A percentile compares a stretch with the other conserved stretches of the same genome.
Conservation (phyloP, 2,113 vertebrate species). For the Hippolais icterina region DNA sequence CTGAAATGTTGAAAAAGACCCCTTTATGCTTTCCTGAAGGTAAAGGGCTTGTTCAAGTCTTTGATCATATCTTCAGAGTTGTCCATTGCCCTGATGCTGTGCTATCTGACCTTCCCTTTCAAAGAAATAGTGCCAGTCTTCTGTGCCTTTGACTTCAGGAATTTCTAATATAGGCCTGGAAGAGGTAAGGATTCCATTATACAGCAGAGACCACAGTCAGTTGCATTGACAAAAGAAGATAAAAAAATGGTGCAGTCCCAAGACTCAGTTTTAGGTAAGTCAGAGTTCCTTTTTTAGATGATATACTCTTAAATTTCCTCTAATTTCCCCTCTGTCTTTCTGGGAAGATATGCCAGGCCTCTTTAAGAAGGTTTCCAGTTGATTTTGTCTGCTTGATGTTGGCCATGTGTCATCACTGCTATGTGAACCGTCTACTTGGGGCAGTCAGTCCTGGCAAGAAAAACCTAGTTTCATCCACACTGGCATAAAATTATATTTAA, state of each 20-base stretch:
- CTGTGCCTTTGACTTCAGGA: background rate
- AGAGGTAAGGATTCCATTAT: background rate
- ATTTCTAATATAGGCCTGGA: background rate
- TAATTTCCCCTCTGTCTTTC: background rate
- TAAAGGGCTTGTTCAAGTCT: background rate
- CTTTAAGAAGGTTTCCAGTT: background rate
- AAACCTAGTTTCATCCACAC: background rate
- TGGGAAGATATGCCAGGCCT: background rate
- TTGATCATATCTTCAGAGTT: background rate
- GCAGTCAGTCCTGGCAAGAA: background rate
- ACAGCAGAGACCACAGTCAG: background rate
- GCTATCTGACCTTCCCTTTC: background rate
- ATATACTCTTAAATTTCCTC: background rate
- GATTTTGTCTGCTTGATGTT: background rate
- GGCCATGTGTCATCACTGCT: background rate
- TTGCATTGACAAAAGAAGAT: background rate
- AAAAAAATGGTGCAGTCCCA: background rate
- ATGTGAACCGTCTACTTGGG: background rate
- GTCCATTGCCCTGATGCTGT: background rate
- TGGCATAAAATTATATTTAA: background rate
- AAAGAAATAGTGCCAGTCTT: background rate
- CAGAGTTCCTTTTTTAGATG: background rate
- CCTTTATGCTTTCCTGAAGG: background rate
- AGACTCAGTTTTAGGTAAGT: background rate
- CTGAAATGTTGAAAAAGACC: background rate